Base-by-base conservation (phyloP, 2,113 vertebrate species). In the Pachycephala philippinensis region DNA sequence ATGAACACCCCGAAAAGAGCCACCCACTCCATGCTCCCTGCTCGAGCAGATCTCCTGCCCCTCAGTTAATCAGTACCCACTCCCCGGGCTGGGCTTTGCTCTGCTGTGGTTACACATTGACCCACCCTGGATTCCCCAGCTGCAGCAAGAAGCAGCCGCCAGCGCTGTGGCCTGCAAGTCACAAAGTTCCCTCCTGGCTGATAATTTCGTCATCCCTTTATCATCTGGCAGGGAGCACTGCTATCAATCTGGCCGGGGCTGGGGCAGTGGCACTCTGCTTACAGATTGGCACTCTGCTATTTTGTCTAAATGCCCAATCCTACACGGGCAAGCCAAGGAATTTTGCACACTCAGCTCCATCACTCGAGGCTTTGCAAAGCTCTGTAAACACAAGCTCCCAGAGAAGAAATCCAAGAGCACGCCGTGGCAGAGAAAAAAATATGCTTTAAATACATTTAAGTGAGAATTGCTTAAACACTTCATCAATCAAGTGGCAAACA, bases 401-500 rank as follows among this genome's bases (percentile, higher is more conserved):
- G 88, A 95, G 91, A 90, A 96, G 92, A 91, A 87, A 93, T 54
- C 87, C 93, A 75, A 95, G 95, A 93, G 50, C 82, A 79, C 30
- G 2, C 69, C 64, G 85, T 72, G 80, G 87, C 91, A 87, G 78
- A 54, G 72, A 69, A 74, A 69, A 74, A 60, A 95, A 68, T 84
- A 60, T 72, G 63, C 49, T 93, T 94, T 75, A 96, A 94, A 95
- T 91, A 60, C 31, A 26, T 78, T 54, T n/a, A 72, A 72, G 82
- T 42, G 78, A 96, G 95, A 95, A 64, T 85, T 72, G 59, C 70
- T 95, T 75, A 87, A 93, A 87, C 89, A 95, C 78, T 64, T 91
- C 96, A 96, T 97, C 95, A 87, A 89, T 97, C 94, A 96, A 96
- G 50, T 79, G 86, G 83, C 94, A 85, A 89, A 91, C 79, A 95